Conservation (phyloP, 2,888 invertebrate species). For the Scotopteryx bipunctaria region DNA sequence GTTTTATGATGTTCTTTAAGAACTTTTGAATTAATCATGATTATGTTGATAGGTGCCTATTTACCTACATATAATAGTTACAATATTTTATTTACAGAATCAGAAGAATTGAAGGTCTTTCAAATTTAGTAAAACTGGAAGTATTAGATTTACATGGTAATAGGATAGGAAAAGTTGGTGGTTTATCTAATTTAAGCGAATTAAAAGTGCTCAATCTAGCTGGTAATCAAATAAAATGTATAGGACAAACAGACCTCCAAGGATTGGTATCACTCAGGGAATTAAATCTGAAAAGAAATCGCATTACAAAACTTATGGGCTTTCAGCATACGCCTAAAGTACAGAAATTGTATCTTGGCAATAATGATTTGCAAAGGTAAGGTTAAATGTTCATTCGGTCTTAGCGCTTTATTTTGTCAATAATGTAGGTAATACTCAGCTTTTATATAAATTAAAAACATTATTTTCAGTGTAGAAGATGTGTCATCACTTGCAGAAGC, state of each 20-base stretch:
- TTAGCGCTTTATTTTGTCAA: too few species aligned
- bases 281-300: constrained; percentile 94
- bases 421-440: too few species aligned
- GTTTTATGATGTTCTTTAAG: too few species aligned
- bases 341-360: constrained; percentile 91
- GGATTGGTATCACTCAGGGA: constrained; percentile 92
- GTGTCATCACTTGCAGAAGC: constrained; percentile 92
- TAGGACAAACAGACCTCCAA: constrained; percentile 89
- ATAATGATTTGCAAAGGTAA: constrained; percentile 88
- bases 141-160: constrained; percentile 97
- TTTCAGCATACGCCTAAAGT: constrained; percentile 90
- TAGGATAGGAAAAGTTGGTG: constrained; percentile 89
- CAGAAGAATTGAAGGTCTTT: constrained; percentile 90
- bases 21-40: too few species aligned
- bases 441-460: not conserved
- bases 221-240: constrained; percentile 92
- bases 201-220: constrained; percentile 96
- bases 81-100: constrained; percentile 81
- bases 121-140: constrained; percentile 89
- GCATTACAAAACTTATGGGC: constrained; percentile 90
- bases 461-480: constrained; percentile 89
- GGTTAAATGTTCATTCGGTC: too few species aligned
- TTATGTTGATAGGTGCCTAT: not conserved
- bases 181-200: constrained; percentile 87
- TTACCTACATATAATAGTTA: not conserved